Conservation (phyloP, 1,140 invertebrate genomes). For the Drosophila punjabiensis region DNA sequence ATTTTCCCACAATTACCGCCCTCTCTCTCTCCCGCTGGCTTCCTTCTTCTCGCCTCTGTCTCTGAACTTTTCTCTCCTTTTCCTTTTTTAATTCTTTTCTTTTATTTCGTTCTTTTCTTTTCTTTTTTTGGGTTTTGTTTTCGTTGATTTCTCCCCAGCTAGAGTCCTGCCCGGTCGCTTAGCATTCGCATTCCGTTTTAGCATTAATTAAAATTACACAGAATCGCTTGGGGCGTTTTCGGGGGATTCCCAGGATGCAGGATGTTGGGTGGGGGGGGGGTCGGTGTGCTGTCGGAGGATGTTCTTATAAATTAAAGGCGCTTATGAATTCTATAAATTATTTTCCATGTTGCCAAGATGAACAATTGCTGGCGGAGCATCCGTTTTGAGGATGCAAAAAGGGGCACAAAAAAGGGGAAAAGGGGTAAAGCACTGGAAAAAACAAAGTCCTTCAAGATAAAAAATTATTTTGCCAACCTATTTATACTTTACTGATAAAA, state of each 20-base stretch:
- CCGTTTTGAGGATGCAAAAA: slow-evolving; percentile 5
- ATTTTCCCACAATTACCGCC: slow-evolving; percentile 1
- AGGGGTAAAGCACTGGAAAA: background rate
- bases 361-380: slow-evolving; percentile 32
- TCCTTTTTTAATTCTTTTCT: background rate
- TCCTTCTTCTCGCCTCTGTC: slow-evolving; percentile 25
- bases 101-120: background rate
- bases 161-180: slow-evolving; percentile 48
- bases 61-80: slow-evolving; percentile 39
- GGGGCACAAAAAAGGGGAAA: background rate
- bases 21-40: background rate
- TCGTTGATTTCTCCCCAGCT: slow-evolving; percentile 35
- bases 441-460: background rate
- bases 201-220: slow-evolving; percentile 82
- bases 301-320: slow-evolving; percentile 79
- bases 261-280: background rate
- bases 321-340: slow-evolving; percentile 84
- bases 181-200: slow-evolving; percentile 70
- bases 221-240: slow-evolving; percentile 47
- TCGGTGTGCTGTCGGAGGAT: slow-evolving; percentile 20
- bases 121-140: slow-evolving; percentile 10
- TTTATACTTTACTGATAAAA: too few species aligned
- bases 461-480: background rate
- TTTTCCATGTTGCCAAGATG: slow-evolving; percentile 62
- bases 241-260: slow-evolving; percentile 22